Base-by-base conservation (phyloP, 2,113 vertebrate genomes). In the Scartelaos histophorus region DNA sequence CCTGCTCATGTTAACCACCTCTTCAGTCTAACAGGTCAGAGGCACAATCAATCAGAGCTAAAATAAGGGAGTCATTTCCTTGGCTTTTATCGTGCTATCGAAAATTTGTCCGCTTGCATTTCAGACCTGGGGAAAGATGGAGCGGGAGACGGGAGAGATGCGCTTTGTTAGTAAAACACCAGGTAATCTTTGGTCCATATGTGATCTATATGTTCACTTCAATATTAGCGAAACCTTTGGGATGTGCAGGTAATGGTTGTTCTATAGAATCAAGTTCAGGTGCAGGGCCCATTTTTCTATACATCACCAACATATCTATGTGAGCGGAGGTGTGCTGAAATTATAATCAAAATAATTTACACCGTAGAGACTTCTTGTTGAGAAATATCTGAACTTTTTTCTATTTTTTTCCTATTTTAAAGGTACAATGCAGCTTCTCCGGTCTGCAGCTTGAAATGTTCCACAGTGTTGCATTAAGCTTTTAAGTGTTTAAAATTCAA, bases 61-160 rank as follows among this genome's bases (percentile, higher is more conserved):
- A 92, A 91, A 91, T 91, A 89, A 90, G 88, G 85, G 88, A 87
- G 89, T 91, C 82, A 92, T 92, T 92, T 91, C 83, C 88, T 85
- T 73, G 66, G 80, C 83, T 85, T 90, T 87, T 90, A 88, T 90
- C 84, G 49, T 25, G 46, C 74, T 60, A 81, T 82, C 82, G 78
- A 87, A 85, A 80, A 78, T 84, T 89, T 84, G 87, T 84, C 88
- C 75, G 78, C 73, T 87, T 88, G 82, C 80, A 87, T 88, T 83
- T 90, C 75, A 74, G 54, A 84, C 79, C 73, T 56, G 75, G 46
- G 79, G 67, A 87, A 77, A 76, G 84, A 86, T 43, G 38, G 74
- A 82, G 66, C 54, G 0, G 66, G 34, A 79, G 88, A 76, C 83
- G 85, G 72, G 78, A 78, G 75, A 54, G 47, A 47, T 67, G 73